Evolutionary conservation across 2,113 vertebrate species (phyloP).

Genomic region (Charina bottae): DNA sequence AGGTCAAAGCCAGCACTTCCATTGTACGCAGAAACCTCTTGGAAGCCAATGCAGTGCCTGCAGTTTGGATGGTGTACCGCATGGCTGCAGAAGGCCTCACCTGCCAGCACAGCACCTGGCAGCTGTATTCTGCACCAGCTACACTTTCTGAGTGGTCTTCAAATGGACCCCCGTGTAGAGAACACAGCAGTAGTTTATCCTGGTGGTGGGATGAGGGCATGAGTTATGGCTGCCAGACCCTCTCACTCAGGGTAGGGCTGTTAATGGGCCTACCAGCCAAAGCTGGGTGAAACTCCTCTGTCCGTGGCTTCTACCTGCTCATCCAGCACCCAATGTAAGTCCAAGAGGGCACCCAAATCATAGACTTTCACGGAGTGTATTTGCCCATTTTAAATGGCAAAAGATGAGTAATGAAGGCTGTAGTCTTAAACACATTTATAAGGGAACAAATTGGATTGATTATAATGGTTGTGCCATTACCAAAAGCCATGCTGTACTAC

Average conservation of each 20-base stretch:
- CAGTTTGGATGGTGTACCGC: not conserved
- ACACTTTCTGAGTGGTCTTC: not conserved
- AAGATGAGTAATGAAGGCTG: not conserved
- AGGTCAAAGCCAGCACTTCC: not conserved
- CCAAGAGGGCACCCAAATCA: too few relatives aligned
- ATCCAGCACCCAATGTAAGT: too few relatives aligned
- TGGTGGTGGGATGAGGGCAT: not conserved
- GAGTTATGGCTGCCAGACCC: not conserved
- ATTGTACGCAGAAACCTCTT: not conserved
- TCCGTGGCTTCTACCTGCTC: too few relatives aligned
- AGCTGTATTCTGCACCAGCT: not conserved
- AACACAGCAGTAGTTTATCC: not conserved
- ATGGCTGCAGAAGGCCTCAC: not conserved
- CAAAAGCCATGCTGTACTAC: not conserved
- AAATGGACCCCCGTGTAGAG: not conserved
- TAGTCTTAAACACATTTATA: not conserved
- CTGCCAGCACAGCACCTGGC: not conserved
- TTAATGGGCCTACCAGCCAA: too few relatives aligned
- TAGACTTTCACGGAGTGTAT: not conserved
- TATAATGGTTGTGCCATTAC: not conserved
- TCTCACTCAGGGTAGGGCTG: not conserved
- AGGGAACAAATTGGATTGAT: not conserved
- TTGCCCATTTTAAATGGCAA: not conserved
- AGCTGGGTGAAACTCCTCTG: too few relatives aligned
- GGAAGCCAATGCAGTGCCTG: not conserved